Percentiles rank a stretch among this genome's conserved stretches.
Conservation (phyloP, 2,113 vertebrate species). For the Dicaeum eximium region DNA sequence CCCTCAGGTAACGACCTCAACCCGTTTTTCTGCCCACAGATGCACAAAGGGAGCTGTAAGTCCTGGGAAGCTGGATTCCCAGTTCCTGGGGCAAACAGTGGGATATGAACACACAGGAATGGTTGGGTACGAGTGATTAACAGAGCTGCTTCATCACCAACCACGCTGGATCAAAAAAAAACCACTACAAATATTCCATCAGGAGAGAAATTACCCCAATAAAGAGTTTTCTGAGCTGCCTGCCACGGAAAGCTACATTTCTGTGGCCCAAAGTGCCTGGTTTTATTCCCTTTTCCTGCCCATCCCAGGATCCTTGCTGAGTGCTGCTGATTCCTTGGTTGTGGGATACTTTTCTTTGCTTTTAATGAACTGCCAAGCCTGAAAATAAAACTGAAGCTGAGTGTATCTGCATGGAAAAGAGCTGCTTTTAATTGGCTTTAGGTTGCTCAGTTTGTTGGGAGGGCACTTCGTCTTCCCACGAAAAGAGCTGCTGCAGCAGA, state of each 20-base stretch:
- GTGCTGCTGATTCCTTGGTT: neutral
- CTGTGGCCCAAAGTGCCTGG: neutral
- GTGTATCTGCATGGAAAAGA: neutral
- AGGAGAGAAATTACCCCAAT: neutral
- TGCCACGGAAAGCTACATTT: neutral
- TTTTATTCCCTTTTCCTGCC: neutral
- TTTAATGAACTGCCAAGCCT: slow-evolving; percentile 9
- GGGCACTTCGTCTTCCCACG: neutral
- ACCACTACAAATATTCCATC: neutral
- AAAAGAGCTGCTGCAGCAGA: neutral
- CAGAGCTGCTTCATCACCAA: neutral
- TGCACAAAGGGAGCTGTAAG: neutral
- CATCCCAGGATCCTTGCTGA: neutral
- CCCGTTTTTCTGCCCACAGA: neutral
- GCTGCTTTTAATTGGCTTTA: neutral
- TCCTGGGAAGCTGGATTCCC: neutral
- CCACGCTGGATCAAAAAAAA: neutral
- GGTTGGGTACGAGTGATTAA: neutral
- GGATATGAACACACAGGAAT: neutral
- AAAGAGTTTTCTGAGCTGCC: neutral
- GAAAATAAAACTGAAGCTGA: neutral
- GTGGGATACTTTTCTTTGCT: neutral
- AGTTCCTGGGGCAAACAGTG: neutral
- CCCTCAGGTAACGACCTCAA: neutral
- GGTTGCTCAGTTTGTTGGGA: neutral